Evolutionary conservation across 2,888 invertebrate species (phyloP).

Genomic region (Tipula helvola): DNA sequence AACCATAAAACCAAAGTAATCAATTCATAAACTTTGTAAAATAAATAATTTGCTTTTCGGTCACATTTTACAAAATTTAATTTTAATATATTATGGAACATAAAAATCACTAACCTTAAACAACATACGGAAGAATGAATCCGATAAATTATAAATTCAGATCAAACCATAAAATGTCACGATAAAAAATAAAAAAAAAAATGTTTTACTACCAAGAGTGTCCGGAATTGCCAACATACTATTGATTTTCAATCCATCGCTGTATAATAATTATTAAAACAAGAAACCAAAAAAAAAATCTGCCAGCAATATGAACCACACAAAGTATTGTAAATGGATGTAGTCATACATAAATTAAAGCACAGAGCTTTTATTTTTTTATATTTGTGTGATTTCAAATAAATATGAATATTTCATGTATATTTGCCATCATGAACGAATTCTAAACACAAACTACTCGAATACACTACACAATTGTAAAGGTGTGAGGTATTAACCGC

Average conservation of each 20-base stretch:
- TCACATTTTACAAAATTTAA: no score
- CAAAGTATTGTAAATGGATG: not conserved
- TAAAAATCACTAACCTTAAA: not conserved
- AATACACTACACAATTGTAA: not conserved
- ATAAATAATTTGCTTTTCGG: no score
- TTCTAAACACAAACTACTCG: not conserved
- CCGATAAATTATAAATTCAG: not conserved
- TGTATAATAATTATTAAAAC: not conserved
- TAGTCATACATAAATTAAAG: not conserved
- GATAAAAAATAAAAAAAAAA: not conserved
- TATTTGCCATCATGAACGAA: not conserved
- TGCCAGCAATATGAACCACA: not conserved
- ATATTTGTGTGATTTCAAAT: not conserved
- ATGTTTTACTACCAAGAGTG: not conserved
- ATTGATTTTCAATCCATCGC: not conserved
- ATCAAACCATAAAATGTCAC: not conserved
- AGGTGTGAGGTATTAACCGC: not conserved
- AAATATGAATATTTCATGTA: not conserved
- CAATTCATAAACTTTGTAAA: no score
- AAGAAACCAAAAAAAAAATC: not conserved
- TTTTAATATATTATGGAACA: not conserved
- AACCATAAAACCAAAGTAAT: no score
- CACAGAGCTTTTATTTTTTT: not conserved
- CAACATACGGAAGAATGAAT: not conserved
- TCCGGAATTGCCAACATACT: not conserved